Conservation (phyloP, 1,140 invertebrate species). For the Drosophila asahinai region DNA sequence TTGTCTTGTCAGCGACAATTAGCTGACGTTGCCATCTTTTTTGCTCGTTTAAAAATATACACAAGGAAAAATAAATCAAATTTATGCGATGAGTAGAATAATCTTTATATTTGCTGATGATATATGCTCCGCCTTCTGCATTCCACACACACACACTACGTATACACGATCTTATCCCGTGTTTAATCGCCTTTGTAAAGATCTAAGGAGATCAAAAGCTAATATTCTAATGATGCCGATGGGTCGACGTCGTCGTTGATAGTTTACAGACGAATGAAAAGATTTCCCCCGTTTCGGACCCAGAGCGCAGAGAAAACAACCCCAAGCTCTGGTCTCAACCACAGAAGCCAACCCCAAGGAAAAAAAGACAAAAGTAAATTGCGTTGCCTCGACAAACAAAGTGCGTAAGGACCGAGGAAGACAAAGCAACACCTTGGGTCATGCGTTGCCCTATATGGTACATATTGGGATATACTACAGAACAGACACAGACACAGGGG, state of each 20-base stretch:
- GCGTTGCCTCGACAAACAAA: slow-evolving; percentile 69
- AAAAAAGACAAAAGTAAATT: slow-evolving; percentile 60
- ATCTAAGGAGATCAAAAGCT: slow-evolving; percentile 44
- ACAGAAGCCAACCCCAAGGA: slow-evolving; percentile 78
- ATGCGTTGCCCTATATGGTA: slow-evolving; percentile 16
- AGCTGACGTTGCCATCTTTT: slow-evolving; percentile 58
- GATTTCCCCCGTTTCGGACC: slow-evolving; percentile 6
- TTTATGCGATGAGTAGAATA: slow-evolving; percentile 62
- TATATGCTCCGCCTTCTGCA: slow-evolving; percentile 13
- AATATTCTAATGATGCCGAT: slow-evolving; percentile 46
- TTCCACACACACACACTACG: slow-evolving; percentile 38
- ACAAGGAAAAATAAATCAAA: slow-evolving; percentile 73
- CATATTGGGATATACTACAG: slow-evolving; percentile 10
- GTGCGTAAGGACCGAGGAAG: slow-evolving; percentile 60
- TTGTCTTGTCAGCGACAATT: slow-evolving; percentile 74
- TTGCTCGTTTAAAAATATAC: slow-evolving; percentile 67
- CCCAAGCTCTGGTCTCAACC: slow-evolving; percentile 41
- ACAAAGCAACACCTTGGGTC: slow-evolving; percentile 77
- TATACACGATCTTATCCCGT: slow-evolving; percentile 49
- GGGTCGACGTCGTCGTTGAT: slow-evolving; percentile 5
- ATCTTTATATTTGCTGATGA: slow-evolving; percentile 25
- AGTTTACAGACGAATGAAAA: slow-evolving; percentile 44
- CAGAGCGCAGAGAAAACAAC: slow-evolving; percentile 27
- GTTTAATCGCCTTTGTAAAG: slow-evolving; percentile 32
- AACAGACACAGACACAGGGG: slow-evolving; percentile 5